Evolutionary conservation across 2,113 vertebrate species (phyloP), one percentile per base, ranked within the genome.

Genomic region (Mugil cephalus): DNA sequence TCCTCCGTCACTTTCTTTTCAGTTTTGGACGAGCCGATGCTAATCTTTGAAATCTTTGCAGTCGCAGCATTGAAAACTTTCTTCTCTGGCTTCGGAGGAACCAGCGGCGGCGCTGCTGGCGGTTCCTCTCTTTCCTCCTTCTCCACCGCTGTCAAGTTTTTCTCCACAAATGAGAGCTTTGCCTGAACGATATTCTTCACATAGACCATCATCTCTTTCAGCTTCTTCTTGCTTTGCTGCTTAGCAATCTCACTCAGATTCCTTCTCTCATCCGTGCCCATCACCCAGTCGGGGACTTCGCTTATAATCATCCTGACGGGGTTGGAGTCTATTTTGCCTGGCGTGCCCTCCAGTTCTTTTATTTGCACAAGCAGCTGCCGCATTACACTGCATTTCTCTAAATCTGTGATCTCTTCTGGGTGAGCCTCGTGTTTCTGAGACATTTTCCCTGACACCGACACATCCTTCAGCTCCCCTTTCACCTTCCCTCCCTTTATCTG

Each of bases 271-370:
- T 94, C 93, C 48, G 83, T 69, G 64, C 90, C 89, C 74, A 96
- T 87, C 45, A 95, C 68, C 95, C 96, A 97, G 12, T 74, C 92
- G 21, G 96, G 95, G 60, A 95, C 79, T 70, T 91, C 87, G 68
- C 77, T 89, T 60, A 97, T 81, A 70, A 96, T 87, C 12, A 52
- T 79, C 77, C 91, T 92, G 83, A 96, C 93, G 59, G 91, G 82
- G 71, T 91, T 88, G 60, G 91, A 81, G 76, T 94, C 89, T 30
- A 93, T 90, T 91, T 91, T 93, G 69, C 92, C 91, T 0, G 94
- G 84, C 0, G 92, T 55, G 40, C 75, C 83, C 89, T 97, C 94
- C 14, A 96, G 92, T 72, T 94, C 91, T 73, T 95, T 95, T 43
- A 96, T 86, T 65, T 94, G 91, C 72, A 85, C 84, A 58, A 97